Evolutionary conservation across 2,797 vertebrate species (phyloP).

Genomic region (Anableps anableps): DNA sequence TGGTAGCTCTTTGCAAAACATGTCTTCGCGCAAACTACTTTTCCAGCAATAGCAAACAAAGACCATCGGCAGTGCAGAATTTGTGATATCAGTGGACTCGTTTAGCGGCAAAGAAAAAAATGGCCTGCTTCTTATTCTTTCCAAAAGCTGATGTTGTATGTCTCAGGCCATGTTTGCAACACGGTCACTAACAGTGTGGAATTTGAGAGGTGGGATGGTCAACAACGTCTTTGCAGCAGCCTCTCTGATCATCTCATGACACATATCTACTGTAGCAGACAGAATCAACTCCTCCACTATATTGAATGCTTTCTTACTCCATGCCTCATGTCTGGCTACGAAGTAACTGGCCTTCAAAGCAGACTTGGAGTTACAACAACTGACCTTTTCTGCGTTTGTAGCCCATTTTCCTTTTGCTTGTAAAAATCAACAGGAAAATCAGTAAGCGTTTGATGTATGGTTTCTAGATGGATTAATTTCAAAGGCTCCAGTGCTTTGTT

Average conservation of each 20-base stretch:
- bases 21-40: conserved; percentile 1
- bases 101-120: background rate
- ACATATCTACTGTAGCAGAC: background rate
- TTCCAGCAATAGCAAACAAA: conserved; percentile 1
- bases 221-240: conserved; percentile 10
- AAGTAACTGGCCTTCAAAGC: conserved; percentile 3
- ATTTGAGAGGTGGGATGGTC: conserved; percentile 11
- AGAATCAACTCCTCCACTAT: conserved; percentile 25
- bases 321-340: conserved; percentile 10
- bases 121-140: background rate
- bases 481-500: background rate
- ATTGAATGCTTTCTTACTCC: background rate
- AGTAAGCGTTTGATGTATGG: background rate
- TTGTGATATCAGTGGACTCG: background rate
- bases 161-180: background rate
- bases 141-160: background rate
- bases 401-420: background rate
- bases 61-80: background rate
- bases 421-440: background rate
- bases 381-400: background rate
- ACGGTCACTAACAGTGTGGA: background rate
- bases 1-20: conserved; percentile 5
- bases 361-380: background rate
- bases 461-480: background rate
- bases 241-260: conserved; percentile 18